Percentiles rank a stretch among this genome's conserved stretches.
Evolutionary conservation across 1,140 invertebrate genomes (phyloP).

Genomic region (Neuroterus valhalla): DNA sequence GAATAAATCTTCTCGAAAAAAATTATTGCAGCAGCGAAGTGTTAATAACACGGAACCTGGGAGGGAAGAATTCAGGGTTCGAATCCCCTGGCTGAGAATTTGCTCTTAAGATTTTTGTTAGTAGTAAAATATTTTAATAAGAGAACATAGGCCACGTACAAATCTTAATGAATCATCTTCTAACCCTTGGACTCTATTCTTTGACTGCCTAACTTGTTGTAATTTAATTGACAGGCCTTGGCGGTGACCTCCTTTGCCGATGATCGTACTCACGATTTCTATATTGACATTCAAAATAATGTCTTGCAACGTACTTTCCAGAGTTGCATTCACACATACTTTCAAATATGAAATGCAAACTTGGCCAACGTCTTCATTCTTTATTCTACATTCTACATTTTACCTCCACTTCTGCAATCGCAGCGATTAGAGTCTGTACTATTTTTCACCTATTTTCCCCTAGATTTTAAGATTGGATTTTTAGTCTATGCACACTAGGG

Average conservation of each 20-base stretch:
- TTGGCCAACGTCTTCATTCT: background rate
- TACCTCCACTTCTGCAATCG: slow-evolving; percentile 32
- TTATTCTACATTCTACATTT: slow-evolving; percentile 3
- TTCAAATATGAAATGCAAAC: slow-evolving; percentile 12
- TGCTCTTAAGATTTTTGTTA: no score
- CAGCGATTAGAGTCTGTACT: no score
- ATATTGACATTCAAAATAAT: slow-evolving; percentile 32
- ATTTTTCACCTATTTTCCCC: no score
- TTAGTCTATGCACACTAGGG: no score
- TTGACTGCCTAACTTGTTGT: slow-evolving; percentile 44
- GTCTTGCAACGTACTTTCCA: background rate
- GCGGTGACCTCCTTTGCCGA: slow-evolving; percentile 50
- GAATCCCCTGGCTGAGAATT: no score
- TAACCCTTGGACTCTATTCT: background rate
- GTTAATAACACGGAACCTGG: no score
- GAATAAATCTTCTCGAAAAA: no score
- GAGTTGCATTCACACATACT: slow-evolving; percentile 7
- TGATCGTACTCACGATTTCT: slow-evolving; percentile 13
- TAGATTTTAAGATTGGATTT: no score
- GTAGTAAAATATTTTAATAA: no score
- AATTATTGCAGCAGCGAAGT: no score
- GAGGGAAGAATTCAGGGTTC: no score
- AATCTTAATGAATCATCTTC: background rate
- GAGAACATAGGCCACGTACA: no score
- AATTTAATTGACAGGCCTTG: slow-evolving; percentile 54